Percentiles rank a stretch among this genome's conserved stretches.
Evolutionary conservation across 2,113 vertebrate genomes (phyloP).

Genomic region (Nerophis ophidion): DNA sequence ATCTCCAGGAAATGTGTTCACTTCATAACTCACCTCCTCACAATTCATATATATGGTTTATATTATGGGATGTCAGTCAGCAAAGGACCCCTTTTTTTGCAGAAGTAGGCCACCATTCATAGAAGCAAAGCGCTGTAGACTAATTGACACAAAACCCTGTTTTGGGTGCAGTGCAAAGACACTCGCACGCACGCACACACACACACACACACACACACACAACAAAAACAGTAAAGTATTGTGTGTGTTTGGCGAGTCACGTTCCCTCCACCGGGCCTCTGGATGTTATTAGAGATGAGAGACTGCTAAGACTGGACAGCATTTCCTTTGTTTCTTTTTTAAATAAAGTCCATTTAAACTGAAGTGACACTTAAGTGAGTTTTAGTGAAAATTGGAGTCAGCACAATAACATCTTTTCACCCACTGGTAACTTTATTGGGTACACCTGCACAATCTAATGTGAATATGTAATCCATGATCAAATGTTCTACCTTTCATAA

Average conservation of each 20-base stretch:
- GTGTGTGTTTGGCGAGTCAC: conserved; percentile 42
- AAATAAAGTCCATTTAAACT: conserved; percentile 22
- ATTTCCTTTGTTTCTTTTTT: conserved; percentile 40
- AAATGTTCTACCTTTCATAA: too few relatives aligned
- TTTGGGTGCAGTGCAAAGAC: conserved; percentile 36
- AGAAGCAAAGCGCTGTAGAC: conserved; percentile 32
- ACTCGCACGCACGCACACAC: conserved; percentile 33
- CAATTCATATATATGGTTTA: neutral
- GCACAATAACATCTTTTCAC: neutral
- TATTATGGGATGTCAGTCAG: neutral
- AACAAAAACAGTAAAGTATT: conserved; percentile 37
- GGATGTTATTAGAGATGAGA: conserved; percentile 44
- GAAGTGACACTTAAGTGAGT: neutral
- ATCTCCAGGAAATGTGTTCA: conserved; percentile 1
- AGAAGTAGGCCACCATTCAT: conserved; percentile 49
- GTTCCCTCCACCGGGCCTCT: conserved; percentile 49
- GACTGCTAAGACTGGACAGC: conserved; percentile 38
- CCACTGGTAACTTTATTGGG: too few relatives aligned
- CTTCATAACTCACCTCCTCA: neutral
- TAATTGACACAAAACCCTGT: conserved; percentile 55
- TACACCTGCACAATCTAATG: too few relatives aligned
- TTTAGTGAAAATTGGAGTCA: conserved; percentile 8
- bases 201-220: conserved; percentile 44
- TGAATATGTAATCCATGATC: too few relatives aligned
- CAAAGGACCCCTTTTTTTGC: neutral